Base-by-base conservation (phyloP, 2,888 invertebrate species). In the Carabus problematicus region DNA sequence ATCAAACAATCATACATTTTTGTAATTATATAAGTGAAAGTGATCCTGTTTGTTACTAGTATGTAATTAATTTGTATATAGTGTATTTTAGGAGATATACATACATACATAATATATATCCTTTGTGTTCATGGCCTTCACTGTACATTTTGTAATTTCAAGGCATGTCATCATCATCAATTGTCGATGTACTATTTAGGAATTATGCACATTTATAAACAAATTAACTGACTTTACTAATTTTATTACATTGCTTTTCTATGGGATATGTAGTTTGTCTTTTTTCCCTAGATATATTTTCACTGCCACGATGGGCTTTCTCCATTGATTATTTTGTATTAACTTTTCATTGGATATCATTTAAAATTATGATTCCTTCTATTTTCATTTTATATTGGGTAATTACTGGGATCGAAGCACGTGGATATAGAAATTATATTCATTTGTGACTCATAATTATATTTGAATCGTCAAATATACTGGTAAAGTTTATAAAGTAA, bases 201-300 rank as follows among this genome's bases (percentile, higher is more conserved):
- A 67, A 40, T 56, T 67, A 67, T 67, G 67, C 67, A 67, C 67
- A 67, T 67, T 67, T 67, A 67, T 67, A 67, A 67, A 67, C 67
- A 67, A 60, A 67, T 60, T 67, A 67, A 60, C 54, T 41, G 59
- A 67, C 59, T 67, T 60, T 67, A 67, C 67, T 67, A 67, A 67
- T 67, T 67, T 67, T 67, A 67, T 67, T 67, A 67, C 67, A 67
- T 67, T 67, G 67, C 67, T 67, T 67, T 67, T 67, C 67, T 67
- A 67, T 67, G 59, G 52, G 67, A 67, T 60, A 12, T 60, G 67
- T 67, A 59, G 67, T 67, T 66, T 14, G 42, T 49, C 18, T 60
- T 67, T 42, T 40, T 29, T 45, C 40, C 67, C 60, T 52, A 60
- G 52, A 54, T 67, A 67, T 67, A 18, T 52, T 67, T 67, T 67